Percentiles rank a stretch among this genome's conserved stretches.
Conservation (phyloP, 2,113 vertebrate species). For the Centropus bengalensis region DNA sequence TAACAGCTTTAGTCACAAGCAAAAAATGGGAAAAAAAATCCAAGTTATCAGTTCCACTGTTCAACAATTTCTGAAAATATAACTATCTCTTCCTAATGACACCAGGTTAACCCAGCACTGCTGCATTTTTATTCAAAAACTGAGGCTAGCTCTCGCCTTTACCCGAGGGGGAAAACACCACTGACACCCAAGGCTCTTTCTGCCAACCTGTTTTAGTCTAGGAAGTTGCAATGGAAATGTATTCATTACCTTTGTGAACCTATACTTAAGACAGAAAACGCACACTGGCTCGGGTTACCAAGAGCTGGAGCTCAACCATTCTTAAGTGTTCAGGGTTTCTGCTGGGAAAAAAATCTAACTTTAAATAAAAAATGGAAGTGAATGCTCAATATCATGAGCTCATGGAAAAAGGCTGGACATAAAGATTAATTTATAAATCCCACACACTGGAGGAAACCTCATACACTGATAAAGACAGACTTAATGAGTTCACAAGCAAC, state of each 20-base stretch:
- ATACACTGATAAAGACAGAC: constrained; percentile 39
- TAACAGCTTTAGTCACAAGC: not conserved
- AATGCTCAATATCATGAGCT: constrained; percentile 24
- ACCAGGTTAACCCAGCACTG: not conserved
- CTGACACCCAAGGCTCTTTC: not conserved
- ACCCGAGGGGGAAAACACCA: not conserved
- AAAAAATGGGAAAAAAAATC: not conserved
- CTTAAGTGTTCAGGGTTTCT: not conserved
- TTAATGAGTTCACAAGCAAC: constrained; percentile 46
- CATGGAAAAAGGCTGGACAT: not conserved
- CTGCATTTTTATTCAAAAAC: not conserved
- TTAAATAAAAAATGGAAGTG: constrained; percentile 20
- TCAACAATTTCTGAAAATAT: not conserved
- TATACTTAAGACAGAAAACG: not conserved
- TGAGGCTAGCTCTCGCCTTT: not conserved
- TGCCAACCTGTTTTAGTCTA: not conserved
- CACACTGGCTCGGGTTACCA: not conserved
- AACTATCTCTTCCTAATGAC: not conserved
- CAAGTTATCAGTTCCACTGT: not conserved
- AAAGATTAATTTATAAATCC: constrained; percentile 44
- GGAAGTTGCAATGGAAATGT: not conserved
- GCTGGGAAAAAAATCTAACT: not conserved
- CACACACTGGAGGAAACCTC: constrained; percentile 44
- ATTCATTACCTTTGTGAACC: not conserved
- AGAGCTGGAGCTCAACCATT: not conserved